These are phyloP conservation scores for Muntiacus reevesi DNA, from an alignment of 2,113 vertebrate species.

Conservation along the genomic window DNA sequence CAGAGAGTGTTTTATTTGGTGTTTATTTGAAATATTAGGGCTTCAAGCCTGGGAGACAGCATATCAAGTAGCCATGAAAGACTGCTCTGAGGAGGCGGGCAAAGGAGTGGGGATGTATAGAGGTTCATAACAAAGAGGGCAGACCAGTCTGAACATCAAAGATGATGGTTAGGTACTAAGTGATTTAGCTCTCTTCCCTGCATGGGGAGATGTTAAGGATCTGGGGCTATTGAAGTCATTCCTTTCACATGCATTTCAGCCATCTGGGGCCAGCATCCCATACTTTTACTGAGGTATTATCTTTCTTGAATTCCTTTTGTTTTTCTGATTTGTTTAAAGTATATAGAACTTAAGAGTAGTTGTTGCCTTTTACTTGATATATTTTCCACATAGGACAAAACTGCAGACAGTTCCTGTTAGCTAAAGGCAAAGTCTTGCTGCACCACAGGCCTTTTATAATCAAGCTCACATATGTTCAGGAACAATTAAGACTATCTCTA, in stretches of 20 bases:
- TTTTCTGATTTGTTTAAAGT: not conserved
- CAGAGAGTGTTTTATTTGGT: not conserved
- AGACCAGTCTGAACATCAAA: not conserved
- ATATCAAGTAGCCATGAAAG: not conserved
- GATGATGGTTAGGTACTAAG: not conserved
- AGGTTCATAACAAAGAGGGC: not conserved
- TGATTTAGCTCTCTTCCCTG: not conserved
- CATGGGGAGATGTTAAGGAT: not conserved
- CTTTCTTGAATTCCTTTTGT: not conserved
- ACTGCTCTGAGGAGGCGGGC: not conserved
- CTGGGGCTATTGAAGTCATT: not conserved
- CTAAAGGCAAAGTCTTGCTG: not conserved
- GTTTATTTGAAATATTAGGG: not conserved
- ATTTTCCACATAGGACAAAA: not conserved
- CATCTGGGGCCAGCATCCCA: not conserved
- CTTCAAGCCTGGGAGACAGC: not conserved
- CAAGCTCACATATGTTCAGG: not conserved
- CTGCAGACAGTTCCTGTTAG: not conserved
- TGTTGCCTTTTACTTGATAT: not conserved
- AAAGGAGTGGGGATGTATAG: not conserved
- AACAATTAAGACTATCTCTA: not conserved
- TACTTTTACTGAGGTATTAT: not conserved
- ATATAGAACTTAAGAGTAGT: not conserved
- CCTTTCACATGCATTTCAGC: not conserved
- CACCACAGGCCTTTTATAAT: not conserved